Conservation (phyloP, 2,113 vertebrate species). For the Pungitius pungitius region DNA sequence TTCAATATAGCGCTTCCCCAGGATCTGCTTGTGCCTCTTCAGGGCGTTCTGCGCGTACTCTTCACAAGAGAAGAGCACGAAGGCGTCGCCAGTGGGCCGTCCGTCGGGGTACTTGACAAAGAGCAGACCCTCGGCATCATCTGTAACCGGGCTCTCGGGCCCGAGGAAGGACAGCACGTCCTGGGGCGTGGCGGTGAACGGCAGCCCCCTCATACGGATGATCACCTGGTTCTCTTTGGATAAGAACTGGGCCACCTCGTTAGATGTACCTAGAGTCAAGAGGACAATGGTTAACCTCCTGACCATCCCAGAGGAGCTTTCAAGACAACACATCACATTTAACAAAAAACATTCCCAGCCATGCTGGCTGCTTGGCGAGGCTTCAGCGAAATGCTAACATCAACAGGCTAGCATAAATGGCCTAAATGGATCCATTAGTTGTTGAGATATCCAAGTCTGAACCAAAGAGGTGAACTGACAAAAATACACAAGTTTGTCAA, state of each 20-base stretch:
- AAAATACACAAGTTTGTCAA: background rate
- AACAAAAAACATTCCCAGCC: too few species aligned
- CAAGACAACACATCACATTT: background rate
- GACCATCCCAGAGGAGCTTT: background rate
- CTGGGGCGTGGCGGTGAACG: conserved; percentile 89
- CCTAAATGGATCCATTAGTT: background rate
- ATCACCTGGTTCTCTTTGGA: conserved; percentile 97
- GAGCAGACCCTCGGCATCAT: conserved; percentile 89
- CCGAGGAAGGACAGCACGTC: conserved; percentile 93
- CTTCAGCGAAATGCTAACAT: background rate
- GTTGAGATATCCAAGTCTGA: background rate
- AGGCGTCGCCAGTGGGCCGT: conserved; percentile 94
- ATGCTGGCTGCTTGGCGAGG: background rate
- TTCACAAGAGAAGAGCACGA: conserved; percentile 96
- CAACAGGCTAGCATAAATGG: background rate
- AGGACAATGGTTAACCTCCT: background rate
- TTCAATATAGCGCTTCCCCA: conserved; percentile 97
- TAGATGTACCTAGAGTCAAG: conserved; percentile 87
- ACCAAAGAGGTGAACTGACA: background rate
- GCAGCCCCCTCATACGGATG: conserved; percentile 93
- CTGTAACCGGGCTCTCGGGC: conserved; percentile 89
- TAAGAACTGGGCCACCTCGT: conserved; percentile 95
- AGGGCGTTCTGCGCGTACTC: conserved; percentile 94
- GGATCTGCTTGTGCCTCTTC: conserved; percentile 95
- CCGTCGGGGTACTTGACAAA: conserved; percentile 97